Base-by-base conservation (phyloP, 2,888 invertebrate genomes). In the Cosmia pyralina region DNA sequence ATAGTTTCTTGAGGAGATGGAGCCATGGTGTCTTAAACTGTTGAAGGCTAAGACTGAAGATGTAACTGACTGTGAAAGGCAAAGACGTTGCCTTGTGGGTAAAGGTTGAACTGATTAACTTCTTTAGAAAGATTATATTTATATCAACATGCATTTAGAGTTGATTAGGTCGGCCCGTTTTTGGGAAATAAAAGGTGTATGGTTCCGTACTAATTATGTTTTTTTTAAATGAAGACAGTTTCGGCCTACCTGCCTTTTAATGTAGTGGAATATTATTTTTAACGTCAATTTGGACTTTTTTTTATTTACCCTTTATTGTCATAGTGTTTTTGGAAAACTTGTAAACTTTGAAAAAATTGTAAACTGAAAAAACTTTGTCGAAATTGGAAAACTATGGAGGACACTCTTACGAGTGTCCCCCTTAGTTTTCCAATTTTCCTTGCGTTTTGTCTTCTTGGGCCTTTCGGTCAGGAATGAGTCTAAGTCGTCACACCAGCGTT, bases 1-100 rank as follows among this genome's bases (percentile, higher is more conserved):
- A 57, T 13, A 19, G 59, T 38, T 60, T 80, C 75, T 68, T 78
- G 81, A 55, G 77, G 81, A 55, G 75, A 13, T 10, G 81, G 68
- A 8, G 81, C 75, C 77, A 78, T 78, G 50, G 11, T 75, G 17
- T 41, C 11, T 22, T 5, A 57, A 74, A 59, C 4, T 13, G 19
- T 28, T 58, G 17, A 46, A n/a, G 17, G n/a, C 0, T 15, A 53
- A 13, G 11, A 10, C 2, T 44, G 38, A 11, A 17, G 1, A 46
- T 38, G 4, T 0, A 52, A 63, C 15, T 22, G 2, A 0, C 11
- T 19, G 0, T 4, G 5, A 41, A 8, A 46, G 19, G 17, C n/a
- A 28, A 48, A 19, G 4, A 7, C 3, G 7, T 7, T 28, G 55
- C 22, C 28, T 48, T 13, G 8, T 7, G 0, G 2, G 3, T 57